Base-by-base conservation (phyloP, 64 coral and sea anemone species). In the Montipora foliosa region DNA sequence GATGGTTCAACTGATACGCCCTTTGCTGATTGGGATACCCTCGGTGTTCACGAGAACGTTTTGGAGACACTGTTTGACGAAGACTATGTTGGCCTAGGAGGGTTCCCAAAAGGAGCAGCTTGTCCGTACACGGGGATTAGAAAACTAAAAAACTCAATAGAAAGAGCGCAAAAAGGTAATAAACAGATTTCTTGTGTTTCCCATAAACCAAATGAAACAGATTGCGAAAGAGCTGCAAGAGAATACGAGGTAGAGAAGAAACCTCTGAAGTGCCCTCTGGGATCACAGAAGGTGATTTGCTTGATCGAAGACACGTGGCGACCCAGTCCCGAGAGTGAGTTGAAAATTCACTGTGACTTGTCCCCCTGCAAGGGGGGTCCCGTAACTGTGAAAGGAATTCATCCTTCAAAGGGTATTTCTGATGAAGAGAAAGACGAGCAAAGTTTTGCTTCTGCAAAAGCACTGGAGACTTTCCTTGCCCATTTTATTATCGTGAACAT, bases 371-470 rank as follows among this genome's bases (percentile, higher is more conserved):
- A 81, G 66, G 83, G 81, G 45, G 46, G 80, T 50, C 81, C 75
- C 74, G 84, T 93, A 0, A 87, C 49, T 11, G 73, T 88, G 3
- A 79, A 76, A 8, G 60, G 84, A 25, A 86, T 93, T 1, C 59
- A 93, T 67, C 84, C 92, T 0, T 64, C 77, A 60, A 76, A 93
- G 69, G 92, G 92, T 5, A 80, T 88, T 22, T 74, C 88, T 12
- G 59, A 72, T 22, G 64, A 83, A 20, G 84, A 72, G 8, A 75
- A 88, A 62, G 76, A 77, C 44, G 44, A 77, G 8, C 44, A 79
- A 6, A 74, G 16, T 4, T 87, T 82, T 51, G 80, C 66, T 46
- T 71, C 47, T 8, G 44, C 70, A n/a, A 37, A 76, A 6, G 72
- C 50, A 8, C 73, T 93, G 4, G 76, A 93, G n/a, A 78, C 10